Percentiles rank a stretch among this genome's conserved stretches.
These are phyloP conservation scores for Apamea monoglypha DNA, from an alignment of 2,888 invertebrate genomes.

Conservation along the genomic window DNA sequence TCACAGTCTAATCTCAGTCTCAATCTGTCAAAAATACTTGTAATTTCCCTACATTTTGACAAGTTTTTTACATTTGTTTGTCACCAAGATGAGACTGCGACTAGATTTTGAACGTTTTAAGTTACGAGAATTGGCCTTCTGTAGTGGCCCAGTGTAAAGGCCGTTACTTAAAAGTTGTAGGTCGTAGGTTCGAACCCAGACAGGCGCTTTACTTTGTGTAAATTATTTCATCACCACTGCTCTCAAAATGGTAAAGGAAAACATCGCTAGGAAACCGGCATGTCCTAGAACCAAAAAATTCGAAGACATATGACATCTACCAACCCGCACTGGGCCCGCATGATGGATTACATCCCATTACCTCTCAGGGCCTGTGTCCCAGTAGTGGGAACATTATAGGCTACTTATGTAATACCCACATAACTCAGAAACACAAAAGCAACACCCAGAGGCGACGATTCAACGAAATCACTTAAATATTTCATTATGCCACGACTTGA, in stretches of 20 bases:
- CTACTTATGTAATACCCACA: background rate
- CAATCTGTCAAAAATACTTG: no score
- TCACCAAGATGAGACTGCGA: no score
- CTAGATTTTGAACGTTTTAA: no score
- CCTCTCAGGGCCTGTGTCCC: background rate
- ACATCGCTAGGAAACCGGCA: background rate
- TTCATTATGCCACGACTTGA: conserved; percentile 73
- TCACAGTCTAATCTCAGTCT: no score
- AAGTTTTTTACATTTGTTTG: no score
- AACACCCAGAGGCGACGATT: conserved; percentile 48
- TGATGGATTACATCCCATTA: background rate
- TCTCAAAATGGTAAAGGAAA: background rate
- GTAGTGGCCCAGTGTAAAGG: background rate
- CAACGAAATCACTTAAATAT: conserved; percentile 69
- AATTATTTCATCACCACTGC: background rate
- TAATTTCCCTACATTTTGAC: no score
- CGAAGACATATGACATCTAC: background rate
- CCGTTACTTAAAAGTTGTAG: background rate
- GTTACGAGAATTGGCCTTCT: no score
- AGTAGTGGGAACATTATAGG: background rate
- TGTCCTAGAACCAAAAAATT: background rate
- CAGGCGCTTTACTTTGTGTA: background rate
- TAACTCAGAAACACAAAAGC: conserved; percentile 11
- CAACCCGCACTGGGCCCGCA: background rate
- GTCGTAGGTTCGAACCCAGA: background rate